These are phyloP conservation scores for Drosophila melanica DNA, from an alignment of 1,140 invertebrate genomes.

Conservation along the genomic window DNA sequence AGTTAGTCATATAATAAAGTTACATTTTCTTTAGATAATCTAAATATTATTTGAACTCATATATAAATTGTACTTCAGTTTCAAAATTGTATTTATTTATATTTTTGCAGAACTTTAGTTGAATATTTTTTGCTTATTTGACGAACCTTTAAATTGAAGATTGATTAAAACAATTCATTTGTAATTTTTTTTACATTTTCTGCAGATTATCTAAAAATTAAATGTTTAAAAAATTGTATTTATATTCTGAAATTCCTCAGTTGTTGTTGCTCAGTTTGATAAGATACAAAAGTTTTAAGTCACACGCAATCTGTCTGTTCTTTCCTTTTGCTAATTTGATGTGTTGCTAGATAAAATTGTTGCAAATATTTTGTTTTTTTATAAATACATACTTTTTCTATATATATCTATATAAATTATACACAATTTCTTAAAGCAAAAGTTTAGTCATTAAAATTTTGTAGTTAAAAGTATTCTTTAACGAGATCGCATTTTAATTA, in stretches of 20 bases:
- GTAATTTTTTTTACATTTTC: too few relatives aligned
- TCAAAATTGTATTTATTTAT: neutral
- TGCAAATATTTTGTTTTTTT: conserved; percentile 6
- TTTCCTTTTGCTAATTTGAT: conserved; percentile 20
- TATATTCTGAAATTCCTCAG: conserved; percentile 1
- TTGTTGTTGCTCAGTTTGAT: neutral
- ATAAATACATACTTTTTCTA: neutral
- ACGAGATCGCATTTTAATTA: conserved; percentile 6
- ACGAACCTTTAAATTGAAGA: too few relatives aligned
- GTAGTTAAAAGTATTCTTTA: conserved; percentile 8
- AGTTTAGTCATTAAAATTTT: conserved; percentile 7
- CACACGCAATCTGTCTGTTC: conserved; percentile 11
- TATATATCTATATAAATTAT: neutral
- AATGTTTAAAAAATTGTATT: neutral
- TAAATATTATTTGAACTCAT: too few relatives aligned
- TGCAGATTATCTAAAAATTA: too few relatives aligned
- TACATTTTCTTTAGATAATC: too few relatives aligned
- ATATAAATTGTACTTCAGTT: too few relatives aligned
- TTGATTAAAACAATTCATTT: too few relatives aligned
- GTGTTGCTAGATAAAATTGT: conserved; percentile 7
- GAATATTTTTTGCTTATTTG: too few relatives aligned
- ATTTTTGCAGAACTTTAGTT: too few relatives aligned
- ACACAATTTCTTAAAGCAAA: neutral
- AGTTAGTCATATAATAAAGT: too few relatives aligned
- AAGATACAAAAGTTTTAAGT: conserved; percentile 17